Percentiles rank a stretch among this genome's conserved stretches.
phyloP scores from a whole-genome alignment of 2,797 vertebrate species.

The Clarias pachynema region DNA sequence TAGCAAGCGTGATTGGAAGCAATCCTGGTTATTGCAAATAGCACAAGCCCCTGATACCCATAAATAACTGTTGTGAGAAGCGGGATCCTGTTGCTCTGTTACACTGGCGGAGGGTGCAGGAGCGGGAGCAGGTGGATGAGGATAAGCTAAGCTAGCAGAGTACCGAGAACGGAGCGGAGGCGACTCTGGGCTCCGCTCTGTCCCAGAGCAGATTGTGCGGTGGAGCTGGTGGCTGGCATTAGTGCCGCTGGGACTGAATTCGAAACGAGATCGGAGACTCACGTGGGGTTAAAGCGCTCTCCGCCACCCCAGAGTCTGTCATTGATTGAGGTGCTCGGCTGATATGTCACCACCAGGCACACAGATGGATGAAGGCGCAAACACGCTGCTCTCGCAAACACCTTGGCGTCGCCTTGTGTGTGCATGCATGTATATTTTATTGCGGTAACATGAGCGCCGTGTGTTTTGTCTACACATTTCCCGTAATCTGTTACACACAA shows the following conservation, averaged over 20 bases:
- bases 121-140: constrained; percentile 37
- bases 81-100: constrained; percentile 42
- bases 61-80: constrained; percentile 46
- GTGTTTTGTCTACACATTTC: constrained; percentile 50
- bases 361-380: constrained; percentile 75
- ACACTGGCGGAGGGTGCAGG: background rate
- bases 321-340: constrained; percentile 73
- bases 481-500: constrained; percentile 59
- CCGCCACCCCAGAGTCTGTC: constrained; percentile 65
- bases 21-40: constrained; percentile 27
- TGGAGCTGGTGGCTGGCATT: constrained; percentile 71
- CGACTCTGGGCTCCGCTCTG: constrained; percentile 46
- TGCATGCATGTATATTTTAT: constrained; percentile 22
- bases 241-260: constrained; percentile 74
- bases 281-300: constrained; percentile 70
- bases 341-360: constrained; percentile 74
- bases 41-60: constrained; percentile 23
- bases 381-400: constrained; percentile 61
- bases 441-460: constrained; percentile 45
- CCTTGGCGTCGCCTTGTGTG: constrained; percentile 33
- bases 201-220: constrained; percentile 74
- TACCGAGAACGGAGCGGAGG: constrained; percentile 49
- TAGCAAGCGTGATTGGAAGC: constrained; percentile 38
- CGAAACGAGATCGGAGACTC: constrained; percentile 73
- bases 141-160: constrained; percentile 38